phyloP scores from a whole-genome alignment of 2,888 invertebrate genomes.

The Ornithoptera alexandrae region DNA sequence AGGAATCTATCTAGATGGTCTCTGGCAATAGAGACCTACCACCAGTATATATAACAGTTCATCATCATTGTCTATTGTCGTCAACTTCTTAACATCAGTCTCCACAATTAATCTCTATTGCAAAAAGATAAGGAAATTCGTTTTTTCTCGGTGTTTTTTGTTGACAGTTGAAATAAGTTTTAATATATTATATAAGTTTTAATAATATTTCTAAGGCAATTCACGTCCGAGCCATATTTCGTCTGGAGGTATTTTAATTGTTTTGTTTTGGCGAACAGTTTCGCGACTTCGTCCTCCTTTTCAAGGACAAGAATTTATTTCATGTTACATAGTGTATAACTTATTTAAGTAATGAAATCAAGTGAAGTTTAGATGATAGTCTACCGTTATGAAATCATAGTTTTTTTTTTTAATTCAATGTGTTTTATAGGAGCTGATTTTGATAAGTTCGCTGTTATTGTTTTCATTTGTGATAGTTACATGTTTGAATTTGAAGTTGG shows the following conservation, averaged over 20 bases:
- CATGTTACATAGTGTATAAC: not conserved
- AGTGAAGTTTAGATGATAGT: not conserved
- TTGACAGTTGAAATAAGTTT: not conserved
- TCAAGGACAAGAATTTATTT: conserved; percentile 6
- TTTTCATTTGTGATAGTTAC: not conserved
- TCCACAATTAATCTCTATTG: no score
- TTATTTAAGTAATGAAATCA: not conserved
- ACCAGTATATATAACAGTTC: no score
- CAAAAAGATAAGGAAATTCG: no score
- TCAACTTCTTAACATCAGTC: not conserved
- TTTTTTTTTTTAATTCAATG: not conserved
- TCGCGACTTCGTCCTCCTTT: conserved; percentile 15
- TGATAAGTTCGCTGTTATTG: not conserved
- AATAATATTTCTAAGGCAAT: conserved; percentile 18
- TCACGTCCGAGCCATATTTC: conserved; percentile 20
- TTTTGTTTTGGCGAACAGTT: conserved; percentile 26
- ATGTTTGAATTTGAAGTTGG: no score
- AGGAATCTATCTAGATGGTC: no score
- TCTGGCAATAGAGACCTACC: no score
- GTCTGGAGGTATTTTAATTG: conserved; percentile 23
- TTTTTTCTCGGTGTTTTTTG: not conserved
- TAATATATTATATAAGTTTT: conserved; percentile 6
- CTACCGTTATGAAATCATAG: not conserved
- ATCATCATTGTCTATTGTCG: not conserved
- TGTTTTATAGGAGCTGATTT: not conserved